Base-by-base conservation (phyloP, 2,113 vertebrate genomes). In the Phalacrocorax brasilianus region DNA sequence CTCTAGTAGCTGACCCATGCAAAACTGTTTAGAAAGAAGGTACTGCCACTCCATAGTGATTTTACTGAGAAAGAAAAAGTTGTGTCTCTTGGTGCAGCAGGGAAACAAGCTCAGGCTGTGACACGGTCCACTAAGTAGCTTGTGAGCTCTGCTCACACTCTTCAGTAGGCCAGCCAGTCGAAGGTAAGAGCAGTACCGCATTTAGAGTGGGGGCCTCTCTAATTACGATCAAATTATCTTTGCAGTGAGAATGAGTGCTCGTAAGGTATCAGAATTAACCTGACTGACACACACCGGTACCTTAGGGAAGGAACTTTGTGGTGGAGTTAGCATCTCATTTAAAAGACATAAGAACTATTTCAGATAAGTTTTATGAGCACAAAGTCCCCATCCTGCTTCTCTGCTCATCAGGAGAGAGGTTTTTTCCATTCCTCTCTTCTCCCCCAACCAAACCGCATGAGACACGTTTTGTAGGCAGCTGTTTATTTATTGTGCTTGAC, bases 401-500 rank as follows among this genome's bases (percentile, higher is more conserved):
- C 68, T 82, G 55, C 56, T 65, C 62, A 62, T 72, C 81, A 97
- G 77, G 93, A 96, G 30, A 58, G 49, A 56, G 68, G 12, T 91
- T 93, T 62, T 77, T 97, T 85, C 88, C 72, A 76, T 80, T 79
- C 50, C 42, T 76, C 19, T 75, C 23, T 76, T 84, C 62, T 79
- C 22, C 66, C 12, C 16, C 26, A 72, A 84, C 21, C 80, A 82
- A 95, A 92, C 9, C 68, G 62, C 73, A 91, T 74, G 44, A 91
- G 65, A 62, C 27, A 74, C 50, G 42, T 77, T 96, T 93, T 95
- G 47, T 52, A 85, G 95, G 87, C 85, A 93, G 75, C 78, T 96
- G 44, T 32, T 94, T 96, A 89, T 94, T 97, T 96, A 95, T 80
- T 45, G 50, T 68, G 55, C 73, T 96, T 96, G 89, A 96, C 42